A percentile compares a stretch with the other conserved stretches of the same genome.
These are phyloP conservation scores for Cephus runcator DNA, from an alignment of 2,888 invertebrate species.

Conservation along the genomic window DNA sequence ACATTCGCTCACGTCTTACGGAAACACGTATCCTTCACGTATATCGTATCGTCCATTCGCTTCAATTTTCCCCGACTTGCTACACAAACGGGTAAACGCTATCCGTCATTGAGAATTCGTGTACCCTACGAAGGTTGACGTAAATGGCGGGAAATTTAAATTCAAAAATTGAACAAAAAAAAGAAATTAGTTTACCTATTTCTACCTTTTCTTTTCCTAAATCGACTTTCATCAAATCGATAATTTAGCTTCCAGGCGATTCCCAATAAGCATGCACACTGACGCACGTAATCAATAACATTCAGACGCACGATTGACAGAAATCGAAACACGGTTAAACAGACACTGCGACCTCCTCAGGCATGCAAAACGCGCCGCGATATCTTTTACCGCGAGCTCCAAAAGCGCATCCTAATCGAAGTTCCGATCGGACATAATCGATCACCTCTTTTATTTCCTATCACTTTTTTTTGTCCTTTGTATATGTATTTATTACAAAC, in stretches of 20 bases:
- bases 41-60: not conserved
- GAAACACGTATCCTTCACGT: not conserved
- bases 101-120: not conserved
- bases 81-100: not conserved
- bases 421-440: not conserved
- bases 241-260: not conserved
- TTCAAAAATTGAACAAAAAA: not conserved
- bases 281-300: not conserved
- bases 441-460: constrained; percentile 5
- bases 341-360: not conserved
- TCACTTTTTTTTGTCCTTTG: constrained; percentile 16
- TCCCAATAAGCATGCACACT: not conserved
- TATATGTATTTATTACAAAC: constrained; percentile 39
- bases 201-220: not conserved
- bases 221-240: not conserved
- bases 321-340: not conserved
- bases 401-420: not conserved
- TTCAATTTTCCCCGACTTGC: not conserved
- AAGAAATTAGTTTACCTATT: not conserved
- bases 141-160: not conserved
- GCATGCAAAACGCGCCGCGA: not conserved
- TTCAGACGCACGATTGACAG: not conserved
- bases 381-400: not conserved
- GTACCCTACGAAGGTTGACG: not conserved
- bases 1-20: not conserved